phyloP scores from a whole-genome alignment of 2,797 vertebrate species.

The Morus bassanus region DNA sequence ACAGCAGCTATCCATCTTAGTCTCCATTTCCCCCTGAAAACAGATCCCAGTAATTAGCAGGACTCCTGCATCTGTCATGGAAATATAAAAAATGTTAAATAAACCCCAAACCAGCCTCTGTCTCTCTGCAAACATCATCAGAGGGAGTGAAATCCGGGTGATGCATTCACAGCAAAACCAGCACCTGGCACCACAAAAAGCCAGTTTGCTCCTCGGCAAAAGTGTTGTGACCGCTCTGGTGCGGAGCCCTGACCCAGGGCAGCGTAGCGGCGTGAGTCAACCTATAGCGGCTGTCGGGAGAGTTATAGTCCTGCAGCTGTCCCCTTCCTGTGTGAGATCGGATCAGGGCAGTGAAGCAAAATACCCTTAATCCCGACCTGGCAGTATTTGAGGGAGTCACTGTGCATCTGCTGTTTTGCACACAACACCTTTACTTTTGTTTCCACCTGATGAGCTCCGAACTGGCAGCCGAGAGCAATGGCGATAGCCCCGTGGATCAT shows the following conservation, averaged over 20 bases:
- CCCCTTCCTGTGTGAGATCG: fast-evolving
- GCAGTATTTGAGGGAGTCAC: neutral
- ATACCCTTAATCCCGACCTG: neutral
- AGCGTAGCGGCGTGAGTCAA: fast-evolving
- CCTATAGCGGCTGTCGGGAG: neutral
- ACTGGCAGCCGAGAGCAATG: neutral
- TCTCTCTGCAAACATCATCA: neutral
- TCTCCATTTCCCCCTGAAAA: neutral
- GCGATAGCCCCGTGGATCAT: fast-evolving
- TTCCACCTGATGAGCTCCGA: neutral
- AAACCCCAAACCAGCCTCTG: neutral
- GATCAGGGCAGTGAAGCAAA: neutral
- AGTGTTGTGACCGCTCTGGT: fast-evolving
- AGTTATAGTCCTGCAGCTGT: neutral
- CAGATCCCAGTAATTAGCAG: neutral
- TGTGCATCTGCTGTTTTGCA: neutral
- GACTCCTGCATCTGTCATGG: neutral
- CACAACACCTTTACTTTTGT: neutral
- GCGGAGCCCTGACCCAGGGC: neutral
- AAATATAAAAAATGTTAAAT: neutral
- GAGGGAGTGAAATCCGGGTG: neutral
- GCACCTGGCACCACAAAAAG: neutral
- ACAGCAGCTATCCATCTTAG: neutral
- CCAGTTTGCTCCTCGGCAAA: neutral
- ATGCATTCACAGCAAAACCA: neutral